Evolutionary conservation across 2,797 vertebrate genomes (phyloP), one percentile per base, ranked within the genome.

Genomic region (Meriones psammophilus): DNA sequence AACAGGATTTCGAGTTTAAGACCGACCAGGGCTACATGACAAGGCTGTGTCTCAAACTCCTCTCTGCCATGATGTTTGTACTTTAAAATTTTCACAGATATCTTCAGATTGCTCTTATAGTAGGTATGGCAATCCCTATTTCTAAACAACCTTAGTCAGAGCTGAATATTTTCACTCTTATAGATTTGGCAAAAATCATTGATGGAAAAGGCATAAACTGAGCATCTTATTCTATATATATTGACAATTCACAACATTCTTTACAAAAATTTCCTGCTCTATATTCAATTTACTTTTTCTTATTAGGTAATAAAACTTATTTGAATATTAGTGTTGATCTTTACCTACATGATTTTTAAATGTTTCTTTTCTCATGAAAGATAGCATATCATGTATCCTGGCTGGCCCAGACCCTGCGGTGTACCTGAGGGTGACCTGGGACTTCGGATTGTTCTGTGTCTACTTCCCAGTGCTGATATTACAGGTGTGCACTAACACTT

Each of bases 271-370:
- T 12, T 8, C 36, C 22, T 66, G 54, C 20, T 96, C 94, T 54
- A 42, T 42, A 4, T 91, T 91, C 28, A 54, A 54, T 71, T 92
- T 54, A 54, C 56, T 64, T 93, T 95, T 89, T 93, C 62, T 81
- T 86, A 79, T 94, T 33, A 42, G 5, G 18, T 80, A 56, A 83
- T 62, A 85, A 73, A 88, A 92, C 5, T 5, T 58, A 68, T 80
- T 73, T 89, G 79, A 73, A 81, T 81, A 62, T 80, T 73, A 36
- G 22, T 79, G n/a, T 62, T 92, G 10, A 92, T 92, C 30, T 50
- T 93, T 76, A 79, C 26, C 13, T n/a, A 79, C 12, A 8, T 33
- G 8, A 68, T 89, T 86, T 69, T 42, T 64, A 78, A 77, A 77
- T 81, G 36, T 60, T 76, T 76, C n/a, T 1, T 89, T 60, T 33